Percentiles rank a stretch among this genome's conserved stretches.
These are phyloP conservation scores for Spisula solida DNA, from an alignment of 2,888 invertebrate species.

Conservation along the genomic window DNA sequence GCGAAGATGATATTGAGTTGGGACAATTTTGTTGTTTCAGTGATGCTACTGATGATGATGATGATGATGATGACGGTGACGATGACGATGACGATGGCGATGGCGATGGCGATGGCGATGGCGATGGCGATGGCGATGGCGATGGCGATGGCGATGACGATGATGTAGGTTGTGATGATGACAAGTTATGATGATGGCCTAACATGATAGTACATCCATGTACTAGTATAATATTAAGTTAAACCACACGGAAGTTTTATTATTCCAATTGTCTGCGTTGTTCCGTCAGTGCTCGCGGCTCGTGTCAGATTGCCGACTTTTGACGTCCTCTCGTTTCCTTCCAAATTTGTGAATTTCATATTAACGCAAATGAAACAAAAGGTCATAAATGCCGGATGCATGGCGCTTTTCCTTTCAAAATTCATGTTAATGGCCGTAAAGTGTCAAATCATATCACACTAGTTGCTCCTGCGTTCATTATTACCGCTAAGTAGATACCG, in stretches of 20 bases:
- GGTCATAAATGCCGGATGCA: neutral
- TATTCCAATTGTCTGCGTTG: neutral
- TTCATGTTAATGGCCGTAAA: neutral
- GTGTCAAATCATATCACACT: neutral
- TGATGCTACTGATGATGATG: neutral
- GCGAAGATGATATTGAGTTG: neutral
- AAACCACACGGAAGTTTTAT: neutral
- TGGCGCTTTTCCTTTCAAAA: neutral
- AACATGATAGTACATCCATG: too few relatives aligned
- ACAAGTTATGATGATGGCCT: neutral
- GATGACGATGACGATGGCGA: slow-evolving; percentile 14
- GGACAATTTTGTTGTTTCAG: too few relatives aligned
- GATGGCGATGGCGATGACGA: neutral
- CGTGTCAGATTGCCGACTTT: neutral
- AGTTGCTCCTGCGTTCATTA: neutral
- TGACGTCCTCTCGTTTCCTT: neutral
- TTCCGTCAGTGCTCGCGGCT: neutral
- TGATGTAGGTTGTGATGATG: neutral
- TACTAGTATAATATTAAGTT: neutral
- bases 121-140: neutral
- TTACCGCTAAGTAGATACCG: neutral
- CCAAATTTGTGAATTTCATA: neutral
- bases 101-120: neutral
- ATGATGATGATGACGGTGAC: slow-evolving; percentile 10
- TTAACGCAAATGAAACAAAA: slow-evolving; percentile 1